phyloP scores from a whole-genome alignment of 2,797 vertebrate species.

The Pangasius larnaudii region DNA sequence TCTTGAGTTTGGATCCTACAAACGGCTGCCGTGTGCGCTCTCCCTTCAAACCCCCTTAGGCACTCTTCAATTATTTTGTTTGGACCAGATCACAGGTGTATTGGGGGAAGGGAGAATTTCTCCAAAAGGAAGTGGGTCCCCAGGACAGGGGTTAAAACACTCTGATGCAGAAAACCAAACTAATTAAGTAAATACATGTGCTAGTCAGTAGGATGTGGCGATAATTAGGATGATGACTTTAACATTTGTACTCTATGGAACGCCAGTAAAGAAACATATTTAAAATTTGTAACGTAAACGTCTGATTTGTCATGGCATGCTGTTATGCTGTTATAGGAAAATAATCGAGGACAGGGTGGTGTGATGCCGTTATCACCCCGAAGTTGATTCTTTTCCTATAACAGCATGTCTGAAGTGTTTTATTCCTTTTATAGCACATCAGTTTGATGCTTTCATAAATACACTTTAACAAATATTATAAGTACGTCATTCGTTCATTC shows the following conservation, averaged over 20 bases:
- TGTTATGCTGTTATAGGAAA: neutral
- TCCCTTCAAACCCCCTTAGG: neutral
- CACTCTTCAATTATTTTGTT: conserved; percentile 7
- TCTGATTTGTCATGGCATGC: neutral
- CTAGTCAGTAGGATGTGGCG: neutral
- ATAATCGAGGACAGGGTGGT: neutral
- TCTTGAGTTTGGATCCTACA: neutral
- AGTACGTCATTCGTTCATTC: neutral
- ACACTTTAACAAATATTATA: neutral
- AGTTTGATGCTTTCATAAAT: neutral
- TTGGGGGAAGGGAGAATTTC: neutral
- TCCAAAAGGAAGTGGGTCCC: neutral
- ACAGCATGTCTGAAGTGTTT: neutral
- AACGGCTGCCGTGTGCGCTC: neutral
- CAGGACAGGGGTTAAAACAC: neutral
- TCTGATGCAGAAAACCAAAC: neutral
- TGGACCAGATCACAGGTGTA: conserved; percentile 5
- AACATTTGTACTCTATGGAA: too few relatives aligned
- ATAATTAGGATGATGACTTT: neutral
- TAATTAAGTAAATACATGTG: neutral
- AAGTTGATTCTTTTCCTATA: neutral
- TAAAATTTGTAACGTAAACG: neutral
- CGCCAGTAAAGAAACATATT: neutral
- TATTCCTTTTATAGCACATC: neutral
- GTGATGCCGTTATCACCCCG: neutral